These are phyloP conservation scores for Anorthoa munda DNA, from an alignment of 2,888 invertebrate genomes.

Conservation along the genomic window DNA sequence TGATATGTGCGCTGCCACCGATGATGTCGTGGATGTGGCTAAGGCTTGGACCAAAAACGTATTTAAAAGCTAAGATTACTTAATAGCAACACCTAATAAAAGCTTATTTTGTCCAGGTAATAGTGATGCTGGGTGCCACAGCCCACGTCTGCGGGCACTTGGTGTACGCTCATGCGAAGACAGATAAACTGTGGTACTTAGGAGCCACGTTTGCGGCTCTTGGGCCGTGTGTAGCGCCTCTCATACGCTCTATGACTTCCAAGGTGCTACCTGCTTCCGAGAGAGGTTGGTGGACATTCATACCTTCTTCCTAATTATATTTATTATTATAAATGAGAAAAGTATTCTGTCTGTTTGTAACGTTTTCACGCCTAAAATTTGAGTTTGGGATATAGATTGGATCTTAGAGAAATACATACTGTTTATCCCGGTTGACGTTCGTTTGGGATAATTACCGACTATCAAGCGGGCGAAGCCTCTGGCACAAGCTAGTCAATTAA, in stretches of 20 bases:
- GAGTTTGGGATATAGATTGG: too few relatives aligned
- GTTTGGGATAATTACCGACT: too few relatives aligned
- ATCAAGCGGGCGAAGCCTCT: too few relatives aligned
- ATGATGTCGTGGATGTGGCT: too few relatives aligned
- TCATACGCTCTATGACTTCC: conserved; percentile 95
- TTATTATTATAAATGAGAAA: not conserved
- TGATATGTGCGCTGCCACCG: too few relatives aligned
- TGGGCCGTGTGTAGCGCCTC: conserved; percentile 95
- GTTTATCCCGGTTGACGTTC: too few relatives aligned
- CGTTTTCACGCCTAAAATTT: not conserved
- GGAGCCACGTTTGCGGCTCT: conserved; percentile 94
- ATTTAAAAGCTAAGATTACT: not conserved
- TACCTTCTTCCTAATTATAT: not conserved
- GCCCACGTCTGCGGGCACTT: conserved; percentile 93
- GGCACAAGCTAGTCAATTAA: not conserved
- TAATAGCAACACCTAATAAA: not conserved
- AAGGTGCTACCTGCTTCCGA: conserved; percentile 94
- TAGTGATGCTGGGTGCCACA: conserved; percentile 93
- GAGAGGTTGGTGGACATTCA: conserved; percentile 87
- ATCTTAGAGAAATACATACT: too few relatives aligned
- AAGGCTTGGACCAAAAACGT: too few relatives aligned
- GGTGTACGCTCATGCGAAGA: conserved; percentile 92
- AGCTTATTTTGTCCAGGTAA: conserved; percentile 83
- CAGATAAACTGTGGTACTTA: conserved; percentile 91
- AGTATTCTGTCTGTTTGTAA: not conserved